Conservation (phyloP, 1,140 invertebrate genomes). For the Drosophila takahashii region DNA sequence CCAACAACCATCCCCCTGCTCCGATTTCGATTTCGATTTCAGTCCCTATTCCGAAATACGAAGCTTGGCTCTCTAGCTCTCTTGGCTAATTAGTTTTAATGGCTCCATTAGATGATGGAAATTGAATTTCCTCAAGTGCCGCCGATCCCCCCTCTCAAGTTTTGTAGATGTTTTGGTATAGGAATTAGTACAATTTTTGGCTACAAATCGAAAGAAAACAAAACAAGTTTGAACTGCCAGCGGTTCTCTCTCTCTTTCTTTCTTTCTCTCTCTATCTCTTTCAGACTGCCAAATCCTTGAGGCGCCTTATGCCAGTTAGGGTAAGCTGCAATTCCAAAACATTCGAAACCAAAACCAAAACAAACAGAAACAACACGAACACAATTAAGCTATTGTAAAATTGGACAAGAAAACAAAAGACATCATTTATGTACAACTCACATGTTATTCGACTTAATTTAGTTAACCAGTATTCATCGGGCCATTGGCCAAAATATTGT, state of each 20-base stretch:
- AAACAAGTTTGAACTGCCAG: constrained; percentile 71
- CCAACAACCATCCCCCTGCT: constrained; percentile 5
- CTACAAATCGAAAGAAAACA: constrained; percentile 56
- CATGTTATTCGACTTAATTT: constrained; percentile 62
- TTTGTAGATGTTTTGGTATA: constrained; percentile 54
- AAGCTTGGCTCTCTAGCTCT: constrained; percentile 28
- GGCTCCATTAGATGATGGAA: constrained; percentile 55
- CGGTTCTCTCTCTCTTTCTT: constrained; percentile 65
- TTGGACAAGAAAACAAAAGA: constrained; percentile 20
- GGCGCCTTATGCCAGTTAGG: constrained; percentile 83
- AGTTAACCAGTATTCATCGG: constrained; percentile 47
- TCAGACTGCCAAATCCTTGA: constrained; percentile 78
- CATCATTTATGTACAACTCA: constrained; percentile 46
- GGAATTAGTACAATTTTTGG: constrained; percentile 59
- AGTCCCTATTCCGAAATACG: constrained; percentile 33
- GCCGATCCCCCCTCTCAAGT: constrained; percentile 37
- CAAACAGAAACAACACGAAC: constrained; percentile 39
- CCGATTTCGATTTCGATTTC: constrained; percentile 42
- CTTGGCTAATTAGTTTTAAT: constrained; percentile 53
- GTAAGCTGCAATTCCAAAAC: constrained; percentile 74
- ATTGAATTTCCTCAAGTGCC: constrained; percentile 47
- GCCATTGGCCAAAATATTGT: constrained; percentile 65
- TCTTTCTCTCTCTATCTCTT: constrained; percentile 72
- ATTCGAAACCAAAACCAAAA: constrained; percentile 25
- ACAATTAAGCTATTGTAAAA: constrained; percentile 34